phyloP scores from a whole-genome alignment of 1,140 invertebrate species.

The Orius insidiosus region DNA sequence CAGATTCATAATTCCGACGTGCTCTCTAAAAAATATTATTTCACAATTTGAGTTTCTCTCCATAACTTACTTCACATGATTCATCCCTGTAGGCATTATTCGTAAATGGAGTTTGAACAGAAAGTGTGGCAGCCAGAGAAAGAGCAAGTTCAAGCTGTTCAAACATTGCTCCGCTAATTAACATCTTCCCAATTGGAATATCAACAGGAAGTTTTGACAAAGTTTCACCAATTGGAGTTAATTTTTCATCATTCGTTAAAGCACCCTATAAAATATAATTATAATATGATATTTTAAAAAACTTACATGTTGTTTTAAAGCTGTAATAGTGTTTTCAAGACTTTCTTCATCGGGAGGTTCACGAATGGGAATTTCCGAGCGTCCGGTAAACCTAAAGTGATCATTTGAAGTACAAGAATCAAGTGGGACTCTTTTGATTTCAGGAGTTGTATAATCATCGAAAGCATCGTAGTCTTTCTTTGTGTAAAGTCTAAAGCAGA shows the following conservation, averaged over 20 bases:
- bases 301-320: constrained; percentile 72
- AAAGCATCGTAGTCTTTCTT: constrained; percentile 72
- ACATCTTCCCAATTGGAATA: constrained; percentile 88
- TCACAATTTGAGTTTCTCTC: no score
- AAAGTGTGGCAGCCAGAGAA: constrained; percentile 77
- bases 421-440: constrained; percentile 80
- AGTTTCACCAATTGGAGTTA: constrained; percentile 81
- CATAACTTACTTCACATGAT: constrained; percentile 57
- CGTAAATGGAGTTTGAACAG: constrained; percentile 85
- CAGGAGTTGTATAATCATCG: constrained; percentile 66
- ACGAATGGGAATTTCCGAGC: constrained; percentile 88
- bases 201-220: constrained; percentile 87
- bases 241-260: constrained; percentile 58
- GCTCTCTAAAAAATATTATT: constrained; percentile 34
- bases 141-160: constrained; percentile 82
- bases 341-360: constrained; percentile 67
- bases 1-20: constrained; percentile 67
- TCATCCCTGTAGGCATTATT: constrained; percentile 69
- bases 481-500: constrained; percentile 67
- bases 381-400: constrained; percentile 83
- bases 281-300: constrained; percentile 1
- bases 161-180: constrained; percentile 82
- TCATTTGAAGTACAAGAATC: constrained; percentile 89
- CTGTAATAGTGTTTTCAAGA: constrained; percentile 72
- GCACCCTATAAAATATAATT: constrained; percentile 51